Evolutionary conservation across 2,797 vertebrate species (phyloP).

Genomic region (Tenualosa ilisha): DNA sequence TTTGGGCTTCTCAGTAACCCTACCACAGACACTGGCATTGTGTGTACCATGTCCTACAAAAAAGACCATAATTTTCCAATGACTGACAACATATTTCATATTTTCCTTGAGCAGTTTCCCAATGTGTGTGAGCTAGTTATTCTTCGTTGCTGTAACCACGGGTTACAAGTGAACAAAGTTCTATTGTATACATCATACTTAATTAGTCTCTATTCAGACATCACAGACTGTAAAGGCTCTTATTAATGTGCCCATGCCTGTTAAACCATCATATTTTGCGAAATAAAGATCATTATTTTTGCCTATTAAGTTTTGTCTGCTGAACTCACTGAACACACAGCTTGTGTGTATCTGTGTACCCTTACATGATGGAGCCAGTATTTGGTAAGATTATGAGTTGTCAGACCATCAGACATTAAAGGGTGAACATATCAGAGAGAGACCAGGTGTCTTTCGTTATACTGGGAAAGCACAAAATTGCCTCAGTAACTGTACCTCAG

Average conservation of each 20-base stretch:
- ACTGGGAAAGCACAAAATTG: not conserved
- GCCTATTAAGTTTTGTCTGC: not conserved
- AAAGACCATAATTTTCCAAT: slow-evolving; percentile 10
- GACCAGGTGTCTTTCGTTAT: slow-evolving; percentile 10
- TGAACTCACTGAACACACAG: not conserved
- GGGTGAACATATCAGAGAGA: not conserved
- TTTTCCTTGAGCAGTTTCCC: not conserved
- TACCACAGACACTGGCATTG: slow-evolving; percentile 5
- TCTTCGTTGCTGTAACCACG: not conserved
- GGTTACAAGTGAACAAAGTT: not conserved
- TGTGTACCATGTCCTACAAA: not conserved
- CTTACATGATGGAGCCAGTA: not conserved
- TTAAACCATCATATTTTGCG: not conserved
- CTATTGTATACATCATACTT: not conserved
- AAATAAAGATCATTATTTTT: not conserved
- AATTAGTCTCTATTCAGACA: slow-evolving; percentile 13
- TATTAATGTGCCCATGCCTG: not conserved
- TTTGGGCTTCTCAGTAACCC: not conserved
- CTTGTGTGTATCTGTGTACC: not conserved
- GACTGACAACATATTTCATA: not conserved
- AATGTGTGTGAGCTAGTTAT: not conserved
- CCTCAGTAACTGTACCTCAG: not conserved
- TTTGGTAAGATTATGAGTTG: slow-evolving; percentile 24
- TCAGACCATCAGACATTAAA: slow-evolving; percentile 10
- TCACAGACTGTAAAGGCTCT: not conserved